Base-by-base conservation (phyloP, 2,888 invertebrate genomes). In the Nasonia oneida region DNA sequence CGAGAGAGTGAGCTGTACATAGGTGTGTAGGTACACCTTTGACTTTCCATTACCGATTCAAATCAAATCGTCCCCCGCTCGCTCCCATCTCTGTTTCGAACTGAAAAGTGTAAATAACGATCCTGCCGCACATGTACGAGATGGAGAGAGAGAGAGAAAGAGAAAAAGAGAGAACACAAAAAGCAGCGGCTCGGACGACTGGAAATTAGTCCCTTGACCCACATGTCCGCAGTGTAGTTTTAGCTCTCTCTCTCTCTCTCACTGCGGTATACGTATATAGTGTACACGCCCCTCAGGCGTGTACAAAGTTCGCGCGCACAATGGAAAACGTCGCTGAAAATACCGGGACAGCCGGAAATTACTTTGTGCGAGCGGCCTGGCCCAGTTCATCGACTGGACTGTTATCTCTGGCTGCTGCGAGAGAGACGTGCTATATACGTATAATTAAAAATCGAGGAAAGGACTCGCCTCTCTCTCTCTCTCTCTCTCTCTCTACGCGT, bases 131-230 rank as follows among this genome's bases (percentile, higher is more conserved):
- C 12, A 10, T 47, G 12, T 2, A 47, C 42, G 50, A 50, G 50
- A 50, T 29, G 2, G n/a, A 10, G 10, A 23, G 61, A 23, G 14
- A 29, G 29, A 29, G 50, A 23, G 23, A 61, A 23, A 50, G n/a
- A 6, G 5, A 61, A 23, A 23, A 23, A 10, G 10, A 23, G 61
- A 23, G 14, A 67, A 12, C 33, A 33, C 29, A 67, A 29, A 61
- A 29, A 4, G 33, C 33, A 33, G 33, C 33, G 33, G 33, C 12
- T 67, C 33, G 67, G 67, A 33, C 29, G 67, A 39, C 39, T 10
- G 64, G 61, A 81, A 81, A 71, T 81, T 81, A 81, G 57, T 61
- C 33, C 39, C 61, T 74, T 73, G 74, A 81, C 74, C 81, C 39
- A 74, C 18, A 74, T 74, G 18, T 33, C 18, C 10, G 12, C 78